These are phyloP conservation scores for Oxytorus armatus DNA, from an alignment of 2,888 invertebrate species.

Conservation along the genomic window DNA sequence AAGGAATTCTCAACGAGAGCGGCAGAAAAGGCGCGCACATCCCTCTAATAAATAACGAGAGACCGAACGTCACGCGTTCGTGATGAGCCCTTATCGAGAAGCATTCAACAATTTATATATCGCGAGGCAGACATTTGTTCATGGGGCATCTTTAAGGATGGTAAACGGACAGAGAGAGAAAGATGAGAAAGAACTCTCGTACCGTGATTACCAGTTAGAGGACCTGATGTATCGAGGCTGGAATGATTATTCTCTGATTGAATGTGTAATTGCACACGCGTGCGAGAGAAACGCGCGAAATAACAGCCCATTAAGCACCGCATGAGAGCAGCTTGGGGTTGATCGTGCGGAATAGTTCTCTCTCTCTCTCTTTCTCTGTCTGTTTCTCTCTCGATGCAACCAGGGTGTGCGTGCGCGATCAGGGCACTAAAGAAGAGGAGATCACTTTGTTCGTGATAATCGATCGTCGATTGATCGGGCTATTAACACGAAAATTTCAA, in stretches of 20 bases:
- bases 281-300: slow-evolving; percentile 67
- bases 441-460: slow-evolving; percentile 72
- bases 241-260: slow-evolving; percentile 79
- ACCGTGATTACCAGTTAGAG: slow-evolving; percentile 70
- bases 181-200: slow-evolving; percentile 8
- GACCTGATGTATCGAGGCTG: slow-evolving; percentile 72
- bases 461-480: slow-evolving; percentile 71
- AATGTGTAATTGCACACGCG: slow-evolving; percentile 77
- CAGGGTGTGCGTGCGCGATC: slow-evolving; percentile 20
- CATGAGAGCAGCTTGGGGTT: slow-evolving; percentile 48
- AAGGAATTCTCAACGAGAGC: slow-evolving; percentile 45
- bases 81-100: slow-evolving; percentile 56
- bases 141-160: slow-evolving; percentile 17
- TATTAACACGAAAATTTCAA: slow-evolving; percentile 65
- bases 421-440: slow-evolving; percentile 55
- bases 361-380: slow-evolving; percentile 7
- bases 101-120: slow-evolving; percentile 43
- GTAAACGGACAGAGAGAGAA: slow-evolving; percentile 17
- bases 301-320: slow-evolving; percentile 75
- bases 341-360: slow-evolving; percentile 43
- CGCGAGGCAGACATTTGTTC: slow-evolving; percentile 26
- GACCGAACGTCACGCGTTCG: slow-evolving; percentile 66
- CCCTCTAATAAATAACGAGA: slow-evolving; percentile 72
- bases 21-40: slow-evolving; percentile 50
- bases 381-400: slow-evolving; percentile 27